phyloP scores from a whole-genome alignment of 2,113 vertebrate genomes.

The Nycticorax nycticorax region DNA sequence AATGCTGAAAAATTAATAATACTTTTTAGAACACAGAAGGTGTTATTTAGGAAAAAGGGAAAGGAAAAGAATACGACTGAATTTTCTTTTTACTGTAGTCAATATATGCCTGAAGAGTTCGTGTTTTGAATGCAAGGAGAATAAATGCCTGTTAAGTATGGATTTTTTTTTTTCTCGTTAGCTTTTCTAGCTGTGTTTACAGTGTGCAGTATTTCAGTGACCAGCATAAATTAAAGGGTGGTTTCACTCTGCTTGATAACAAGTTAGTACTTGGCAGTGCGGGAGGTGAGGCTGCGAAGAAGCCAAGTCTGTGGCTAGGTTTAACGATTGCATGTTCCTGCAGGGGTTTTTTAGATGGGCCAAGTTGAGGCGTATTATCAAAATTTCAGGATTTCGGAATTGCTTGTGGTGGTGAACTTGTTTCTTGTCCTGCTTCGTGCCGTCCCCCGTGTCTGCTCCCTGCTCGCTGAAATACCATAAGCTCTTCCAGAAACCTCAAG shows the following conservation, averaged over 20 bases:
- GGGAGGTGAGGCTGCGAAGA: neutral
- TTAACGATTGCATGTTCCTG: neutral
- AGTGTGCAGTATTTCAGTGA: neutral
- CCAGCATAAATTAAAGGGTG: neutral
- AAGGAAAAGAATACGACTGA: rapidly evolving
- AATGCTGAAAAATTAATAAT: neutral
- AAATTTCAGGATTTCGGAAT: neutral
- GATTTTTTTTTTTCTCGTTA: neutral
- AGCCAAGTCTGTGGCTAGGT: rapidly evolving
- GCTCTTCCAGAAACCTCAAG: neutral
- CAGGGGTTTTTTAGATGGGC: neutral
- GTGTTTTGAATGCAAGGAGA: neutral
- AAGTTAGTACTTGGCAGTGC: neutral
- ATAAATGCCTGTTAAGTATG: neutral
- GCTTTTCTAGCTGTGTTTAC: neutral
- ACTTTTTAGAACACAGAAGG: neutral
- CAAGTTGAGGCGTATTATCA: neutral
- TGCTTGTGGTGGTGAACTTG: rapidly evolving
- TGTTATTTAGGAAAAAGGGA: neutral
- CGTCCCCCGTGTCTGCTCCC: rapidly evolving
- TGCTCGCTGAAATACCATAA: neutral
- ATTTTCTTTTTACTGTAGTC: neutral
- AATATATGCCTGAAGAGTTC: neutral
- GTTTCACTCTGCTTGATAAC: neutral
- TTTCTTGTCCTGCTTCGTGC: neutral